Evolutionary conservation across 2,113 vertebrate genomes (phyloP), one percentile per base, ranked within the genome.

Genomic region (Nibea albiflora): DNA sequence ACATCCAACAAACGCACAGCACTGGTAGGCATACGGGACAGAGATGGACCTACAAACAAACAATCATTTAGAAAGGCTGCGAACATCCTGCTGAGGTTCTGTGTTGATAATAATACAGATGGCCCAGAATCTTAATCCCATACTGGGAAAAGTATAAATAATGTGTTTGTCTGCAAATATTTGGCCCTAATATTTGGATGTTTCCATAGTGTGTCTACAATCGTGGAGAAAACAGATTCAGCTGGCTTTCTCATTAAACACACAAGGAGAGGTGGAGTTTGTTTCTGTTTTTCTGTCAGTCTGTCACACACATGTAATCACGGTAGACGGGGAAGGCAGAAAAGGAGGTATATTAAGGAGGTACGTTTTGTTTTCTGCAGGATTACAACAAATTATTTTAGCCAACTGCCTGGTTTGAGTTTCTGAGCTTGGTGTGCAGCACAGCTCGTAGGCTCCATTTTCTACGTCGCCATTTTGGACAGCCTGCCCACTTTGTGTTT

Each of bases 11-110:
- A 99, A 99, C 0, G 97, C 97, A 90, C 98, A 99, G 92, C 98
- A 99, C 90, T 99, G 98, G 91, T 99, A 99, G 61, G 98, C 98
- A 22, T 99, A 99, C 0, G 98, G 97, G 46, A 99, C 96, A 44
- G 97, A 98, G 74, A 99, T 95, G 22, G 97, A 98, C 95, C 98
- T 99, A 62, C 65, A 83, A 68, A 92, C 56, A 66, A 62, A 85
- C 49, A 66, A 64, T 20, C 14, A 49, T 79, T 83, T 20, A 65
- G 10, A 78, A 17, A 61, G 70, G 7, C 50, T 20, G 35, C n/a
- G 11, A 78, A 73, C 64, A 57, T 65, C 69, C 73, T 65, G 57
- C 50, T 44, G 26, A 31, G 61, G 14, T 60, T 35, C 44, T 24
- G 39, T 74, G 56, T 61, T 62, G 11, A 64, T 53, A 42, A 71